Evolutionary conservation across 2,797 vertebrate species (phyloP).

Genomic region (Hapalemur alaotrensis): DNA sequence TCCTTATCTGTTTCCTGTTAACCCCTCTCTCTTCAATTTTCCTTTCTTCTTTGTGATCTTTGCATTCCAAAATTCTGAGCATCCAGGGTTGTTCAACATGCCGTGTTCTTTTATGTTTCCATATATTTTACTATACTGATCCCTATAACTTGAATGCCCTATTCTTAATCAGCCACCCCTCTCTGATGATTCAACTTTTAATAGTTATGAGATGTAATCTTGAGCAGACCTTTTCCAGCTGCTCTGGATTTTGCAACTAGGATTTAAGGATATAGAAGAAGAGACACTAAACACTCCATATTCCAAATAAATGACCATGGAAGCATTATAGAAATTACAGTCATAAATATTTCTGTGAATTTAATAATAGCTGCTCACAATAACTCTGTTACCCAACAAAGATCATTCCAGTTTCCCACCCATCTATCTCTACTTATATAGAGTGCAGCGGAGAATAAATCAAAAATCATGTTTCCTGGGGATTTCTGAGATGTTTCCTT

Average conservation of each 20-base stretch:
- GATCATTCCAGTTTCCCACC: accelerated
- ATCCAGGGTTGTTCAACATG: not conserved
- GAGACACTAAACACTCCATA: not conserved
- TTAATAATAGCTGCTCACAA: not conserved
- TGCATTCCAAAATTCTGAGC: not conserved
- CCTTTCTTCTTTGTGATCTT: not conserved
- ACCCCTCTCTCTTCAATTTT: not conserved
- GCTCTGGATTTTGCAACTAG: not conserved
- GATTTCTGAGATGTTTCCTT: not conserved
- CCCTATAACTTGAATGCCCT: not conserved
- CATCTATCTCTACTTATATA: not conserved
- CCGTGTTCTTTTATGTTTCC: not conserved
- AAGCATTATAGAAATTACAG: not conserved
- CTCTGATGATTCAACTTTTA: not conserved
- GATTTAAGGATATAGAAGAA: not conserved
- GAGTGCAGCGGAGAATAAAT: not conserved
- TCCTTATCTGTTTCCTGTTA: not conserved
- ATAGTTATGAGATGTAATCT: not conserved
- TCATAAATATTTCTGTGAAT: not conserved
- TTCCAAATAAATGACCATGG: not conserved
- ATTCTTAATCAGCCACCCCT: not conserved
- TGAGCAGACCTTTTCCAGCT: not conserved
- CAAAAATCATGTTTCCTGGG: not conserved
- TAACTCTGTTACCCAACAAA: not conserved
- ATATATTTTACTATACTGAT: not conserved